Base-by-base conservation (phyloP, 37 sponge, comb jelly and placozoan genomes). In the Mnemiopsis leidyi region DNA sequence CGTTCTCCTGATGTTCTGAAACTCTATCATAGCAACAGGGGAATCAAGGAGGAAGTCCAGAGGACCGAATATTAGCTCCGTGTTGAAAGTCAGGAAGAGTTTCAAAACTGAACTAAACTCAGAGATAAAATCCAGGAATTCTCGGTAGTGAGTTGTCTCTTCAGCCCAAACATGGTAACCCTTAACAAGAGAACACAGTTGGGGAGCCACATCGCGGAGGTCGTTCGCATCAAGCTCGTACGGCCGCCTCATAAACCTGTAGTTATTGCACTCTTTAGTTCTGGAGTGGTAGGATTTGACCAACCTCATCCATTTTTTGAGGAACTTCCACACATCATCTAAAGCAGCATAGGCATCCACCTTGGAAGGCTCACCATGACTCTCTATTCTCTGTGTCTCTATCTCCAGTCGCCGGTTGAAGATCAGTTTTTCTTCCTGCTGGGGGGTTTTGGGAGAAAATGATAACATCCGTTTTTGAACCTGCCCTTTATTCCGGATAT, bases 261-360 rank as follows among this genome's bases (percentile, higher is more conserved):
- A 85, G 35, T 33, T 85, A n/a, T 39, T 33, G 30, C 30, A 3
- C 2, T n/a, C 24, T 85, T n/a, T 40, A 1, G 90, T 85, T 2
- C 90, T 35, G 16, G 90, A 32, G 26, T 85, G 90, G 25, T 85
- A 85, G 3, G 90, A 85, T 26, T 40, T 38, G n/a, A 85, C 90
- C 23, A 85, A 61, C 29, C 61, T 85, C 90, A 85, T 85, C 90
- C 90, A 85, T 37, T 85, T 85, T 1, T n/a, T 85, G 29, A 85
- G 90, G 48, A 85, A 85, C 61, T 85, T 85, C 90, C 90, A 85
- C 40, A 85, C 90, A 40, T 85, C 90, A 40, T 85, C 90, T 61
- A 85, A 26, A 5, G 61, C 61, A 20, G 21, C 90, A 26, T 26
- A 18, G 36, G 61, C 30, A 85, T 85, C 90, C 1, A 18, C 25